Evolutionary conservation across 2,113 vertebrate species (phyloP), one percentile per base, ranked within the genome.

Genomic region (Benitochromis conjunctus): DNA sequence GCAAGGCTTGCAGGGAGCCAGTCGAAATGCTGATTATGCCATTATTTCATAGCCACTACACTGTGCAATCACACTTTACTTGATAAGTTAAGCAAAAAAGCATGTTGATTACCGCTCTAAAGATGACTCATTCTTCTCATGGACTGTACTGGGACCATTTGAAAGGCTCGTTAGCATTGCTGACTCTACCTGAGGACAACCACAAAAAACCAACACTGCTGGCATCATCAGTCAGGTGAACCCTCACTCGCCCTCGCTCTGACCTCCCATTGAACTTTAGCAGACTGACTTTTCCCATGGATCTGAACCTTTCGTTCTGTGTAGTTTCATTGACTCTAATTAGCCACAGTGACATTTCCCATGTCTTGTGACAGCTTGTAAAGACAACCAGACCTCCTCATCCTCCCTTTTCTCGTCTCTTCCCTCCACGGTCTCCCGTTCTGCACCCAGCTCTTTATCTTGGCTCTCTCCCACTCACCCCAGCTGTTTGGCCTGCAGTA

Each of bases 401-500:
- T 36, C 55, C 58, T 38, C 60, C 12, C 31, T 8, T 21, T 64
- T 7, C 13, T 7, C 7, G 8, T 13, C 43, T 12, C 60, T 14
- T 2, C 1, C 21, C 87, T 19, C 48, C 51, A 3, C 8, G 3
- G 29, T 58, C 43, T 41, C 85, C 24, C 19, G 1, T 84, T 74
- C 74, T 78, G 86, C 78, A 46, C 86, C 88, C 91, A 88, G 80
- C 64, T 83, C 87, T 91, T 88, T 84, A 69, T 92, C 85, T 86
- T 92, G 92, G 86, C 87, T 3, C 58, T 84, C 77, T 87, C 91
- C 86, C 86, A 76, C 53, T 24, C 57, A 38, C 64, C 80, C 84
- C 94, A 94, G 95, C 92, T 95, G 94, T 91, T 94, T 91, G 92
- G 89, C 88, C 82, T 21, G 34, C 78, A 48, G 86, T 90, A 94